These are phyloP conservation scores for Apogon hyalosoma DNA, from an alignment of 2,797 vertebrate species.

Conservation along the genomic window DNA sequence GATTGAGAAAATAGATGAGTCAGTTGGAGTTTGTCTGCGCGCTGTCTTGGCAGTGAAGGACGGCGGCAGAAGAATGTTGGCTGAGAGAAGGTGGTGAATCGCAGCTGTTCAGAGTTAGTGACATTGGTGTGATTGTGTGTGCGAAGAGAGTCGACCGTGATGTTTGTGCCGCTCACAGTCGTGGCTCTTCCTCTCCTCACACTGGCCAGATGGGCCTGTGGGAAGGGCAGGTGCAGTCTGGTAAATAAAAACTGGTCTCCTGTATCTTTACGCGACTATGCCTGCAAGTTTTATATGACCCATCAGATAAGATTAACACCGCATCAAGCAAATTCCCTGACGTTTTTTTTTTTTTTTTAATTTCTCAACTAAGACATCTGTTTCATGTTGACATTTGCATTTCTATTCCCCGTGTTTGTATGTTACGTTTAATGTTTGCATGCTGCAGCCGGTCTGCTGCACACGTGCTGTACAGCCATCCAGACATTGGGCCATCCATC, in stretches of 20 bases:
- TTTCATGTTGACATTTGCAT: conserved; percentile 2
- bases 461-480: conserved; percentile 58
- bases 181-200: conserved; percentile 42
- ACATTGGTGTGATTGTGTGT: conserved; percentile 67
- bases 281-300: neutral
- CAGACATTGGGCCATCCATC: conserved; percentile 47
- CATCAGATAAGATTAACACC: neutral
- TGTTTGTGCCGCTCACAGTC: conserved; percentile 41
- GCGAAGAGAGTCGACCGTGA: conserved; percentile 20
- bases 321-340: neutral
- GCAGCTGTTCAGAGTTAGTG: conserved; percentile 66
- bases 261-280: conserved; percentile 22
- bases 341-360: neutral
- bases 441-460: conserved; percentile 49
- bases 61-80: conserved; percentile 70
- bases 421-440: conserved; percentile 4
- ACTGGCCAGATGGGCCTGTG: conserved; percentile 44
- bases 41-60: conserved; percentile 68
- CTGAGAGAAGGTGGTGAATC: conserved; percentile 53
- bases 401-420: conserved; percentile 16
- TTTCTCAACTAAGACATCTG: neutral
- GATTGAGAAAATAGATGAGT: conserved; percentile 69
- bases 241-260: conserved; percentile 33
- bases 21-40: conserved; percentile 60
- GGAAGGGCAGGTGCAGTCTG: conserved; percentile 66